phyloP scores from a whole-genome alignment of 2,888 invertebrate species.

The Acleris literana region DNA sequence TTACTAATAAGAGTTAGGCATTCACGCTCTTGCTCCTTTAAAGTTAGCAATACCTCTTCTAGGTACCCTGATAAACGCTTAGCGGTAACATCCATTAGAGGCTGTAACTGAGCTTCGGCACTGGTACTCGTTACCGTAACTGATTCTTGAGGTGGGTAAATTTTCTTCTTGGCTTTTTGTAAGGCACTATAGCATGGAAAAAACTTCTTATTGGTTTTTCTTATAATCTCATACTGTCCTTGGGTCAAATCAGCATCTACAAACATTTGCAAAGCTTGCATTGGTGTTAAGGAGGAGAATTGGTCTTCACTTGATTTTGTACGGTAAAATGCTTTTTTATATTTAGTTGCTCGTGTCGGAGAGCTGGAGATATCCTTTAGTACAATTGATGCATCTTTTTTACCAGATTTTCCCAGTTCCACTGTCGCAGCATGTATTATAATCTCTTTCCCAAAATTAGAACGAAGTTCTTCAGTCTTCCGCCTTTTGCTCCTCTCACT shows the following conservation, averaged over 20 bases:
- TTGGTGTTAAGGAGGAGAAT: not conserved
- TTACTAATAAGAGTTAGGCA: not conserved
- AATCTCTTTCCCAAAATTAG: too few species aligned
- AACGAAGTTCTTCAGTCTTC: too few species aligned
- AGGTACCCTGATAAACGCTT: not conserved
- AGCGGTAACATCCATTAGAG: not conserved
- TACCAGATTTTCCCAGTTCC: too few species aligned
- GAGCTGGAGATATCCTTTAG: too few species aligned
- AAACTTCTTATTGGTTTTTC: not conserved
- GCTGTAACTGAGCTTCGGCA: slow-evolving; percentile 3
- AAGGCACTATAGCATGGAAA: not conserved
- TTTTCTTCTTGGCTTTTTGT: not conserved
- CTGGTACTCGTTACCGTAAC: not conserved
- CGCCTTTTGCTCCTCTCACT: too few species aligned
- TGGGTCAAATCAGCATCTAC: not conserved
- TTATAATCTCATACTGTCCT: not conserved
- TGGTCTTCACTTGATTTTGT: not conserved
- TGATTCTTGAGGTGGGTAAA: slow-evolving; percentile 1
- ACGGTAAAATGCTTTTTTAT: not conserved
- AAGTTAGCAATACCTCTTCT: too few species aligned
- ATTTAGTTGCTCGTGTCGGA: too few species aligned
- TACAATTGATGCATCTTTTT: too few species aligned
- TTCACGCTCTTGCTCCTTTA: not conserved
- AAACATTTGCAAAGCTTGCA: not conserved
- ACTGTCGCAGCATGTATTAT: too few species aligned